Base-by-base conservation (phyloP, 2,888 invertebrate species). In the Brenthis hecate region DNA sequence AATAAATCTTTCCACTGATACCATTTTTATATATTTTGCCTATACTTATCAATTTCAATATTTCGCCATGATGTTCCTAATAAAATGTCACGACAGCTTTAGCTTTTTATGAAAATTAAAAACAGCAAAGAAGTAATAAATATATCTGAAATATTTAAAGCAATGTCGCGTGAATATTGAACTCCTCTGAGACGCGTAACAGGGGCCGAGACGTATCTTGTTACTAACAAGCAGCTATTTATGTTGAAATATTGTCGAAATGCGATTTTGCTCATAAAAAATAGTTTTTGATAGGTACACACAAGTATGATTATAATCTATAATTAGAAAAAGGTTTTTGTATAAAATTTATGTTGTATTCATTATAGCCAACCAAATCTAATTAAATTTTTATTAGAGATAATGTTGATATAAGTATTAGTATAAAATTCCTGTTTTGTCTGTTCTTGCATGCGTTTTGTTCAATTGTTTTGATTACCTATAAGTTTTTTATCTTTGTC, bases 201-300 rank as follows among this genome's bases (percentile, higher is more conserved):
- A 62, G 54, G 43, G 62, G 62, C 62, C 62, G 43, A 43, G 62
- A 43, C 14, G 53, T 53, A 62, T 62, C 53, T 54, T 14, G 53
- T 62, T 62, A 54, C 62, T 62, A 54, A 62, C 62, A 54, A 62
- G 62, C 53, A 43, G 23, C 62, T 62, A 62, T 19, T 62, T 53
- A 53, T 62, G 53, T 62, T 62, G 32, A 50, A 36, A 50, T 60
- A 51, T 43, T 32, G 19, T 62, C 13, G 32, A 32, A 43, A 19
- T 53, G 19, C 36, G 53, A 43, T 62, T 62, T 62, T 50, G 28
- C 60, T 50, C 11, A 28, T n/a, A 60, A 28, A 50, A 48, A 50
- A 48, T 48, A 58, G 14, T 48, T 58, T 36, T 36, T 36, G 36
- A 8, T 1, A 8, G 1, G 8, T 6, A 28, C 28, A 28, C 4